A percentile compares a stretch with the other conserved stretches of the same genome.
Evolutionary conservation across 2,888 invertebrate genomes (phyloP).

Genomic region (Dyspetes luteomarginatus): DNA sequence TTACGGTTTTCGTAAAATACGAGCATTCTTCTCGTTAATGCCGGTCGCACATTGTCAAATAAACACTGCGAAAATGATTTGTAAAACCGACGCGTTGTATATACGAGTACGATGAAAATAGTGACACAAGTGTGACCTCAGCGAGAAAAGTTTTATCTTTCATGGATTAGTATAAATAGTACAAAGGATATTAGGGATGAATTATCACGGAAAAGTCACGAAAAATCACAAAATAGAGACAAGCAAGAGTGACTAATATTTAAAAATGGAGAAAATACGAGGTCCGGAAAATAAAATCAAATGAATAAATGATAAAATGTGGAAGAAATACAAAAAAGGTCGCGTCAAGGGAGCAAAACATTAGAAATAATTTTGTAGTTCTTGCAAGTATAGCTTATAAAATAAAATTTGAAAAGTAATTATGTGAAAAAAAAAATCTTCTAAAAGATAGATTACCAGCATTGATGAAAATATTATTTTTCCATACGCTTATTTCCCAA

Average conservation of each 20-base stretch:
- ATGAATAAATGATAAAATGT: no score
- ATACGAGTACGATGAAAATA: not conserved
- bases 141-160: not conserved
- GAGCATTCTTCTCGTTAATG: not conserved
- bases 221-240: not conserved
- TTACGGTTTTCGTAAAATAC: not conserved
- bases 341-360: no score
- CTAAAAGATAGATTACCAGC: no score
- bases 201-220: not conserved
- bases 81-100: not conserved
- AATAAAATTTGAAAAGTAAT: no score
- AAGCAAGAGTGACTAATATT: not conserved
- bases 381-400: no score
- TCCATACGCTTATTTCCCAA: no score
- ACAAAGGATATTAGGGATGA: not conserved
- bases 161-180: not conserved
- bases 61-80: not conserved
- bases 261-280: no score
- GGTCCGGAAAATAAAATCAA: no score
- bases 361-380: no score
- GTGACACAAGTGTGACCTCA: not conserved
- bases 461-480: no score
- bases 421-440: no score
- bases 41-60: not conserved
- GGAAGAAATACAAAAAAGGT: no score